A percentile compares a stretch with the other conserved stretches of the same genome.
These are phyloP conservation scores for Sebastes variabilis DNA, from an alignment of 2,797 vertebrate species.

Conservation along the genomic window DNA sequence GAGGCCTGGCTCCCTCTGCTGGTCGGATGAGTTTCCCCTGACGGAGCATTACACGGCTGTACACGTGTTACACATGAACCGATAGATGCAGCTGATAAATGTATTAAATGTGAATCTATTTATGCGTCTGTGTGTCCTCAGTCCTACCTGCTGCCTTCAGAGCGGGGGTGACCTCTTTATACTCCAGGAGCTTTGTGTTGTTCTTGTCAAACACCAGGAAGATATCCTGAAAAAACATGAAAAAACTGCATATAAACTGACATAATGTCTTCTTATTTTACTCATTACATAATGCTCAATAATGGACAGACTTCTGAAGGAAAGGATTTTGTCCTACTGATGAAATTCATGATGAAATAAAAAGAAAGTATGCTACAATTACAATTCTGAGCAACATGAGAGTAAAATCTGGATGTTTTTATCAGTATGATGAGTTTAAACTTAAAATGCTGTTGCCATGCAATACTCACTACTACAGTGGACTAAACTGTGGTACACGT, in stretches of 20 bases:
- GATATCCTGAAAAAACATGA: slow-evolving; percentile 67
- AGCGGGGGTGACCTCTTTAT: slow-evolving; percentile 69
- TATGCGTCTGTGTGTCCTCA: neutral
- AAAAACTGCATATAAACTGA: neutral
- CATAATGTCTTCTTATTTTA: neutral
- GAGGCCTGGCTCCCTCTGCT: slow-evolving; percentile 41
- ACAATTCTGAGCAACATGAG: neutral
- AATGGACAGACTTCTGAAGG: neutral
- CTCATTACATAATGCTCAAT: neutral
- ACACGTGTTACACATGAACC: neutral
- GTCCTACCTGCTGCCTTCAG: slow-evolving; percentile 78
- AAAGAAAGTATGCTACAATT: too few relatives aligned
- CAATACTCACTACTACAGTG: neutral
- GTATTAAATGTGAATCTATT: neutral
- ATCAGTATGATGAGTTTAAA: neutral
- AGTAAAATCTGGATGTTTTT: neutral
- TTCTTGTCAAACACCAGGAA: slow-evolving; percentile 79
- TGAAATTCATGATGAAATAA: neutral
- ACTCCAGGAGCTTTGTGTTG: slow-evolving; percentile 70
- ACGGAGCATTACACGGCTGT: neutral
- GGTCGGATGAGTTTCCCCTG: neutral
- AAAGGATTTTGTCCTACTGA: neutral
- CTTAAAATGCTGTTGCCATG: neutral
- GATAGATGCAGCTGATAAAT: neutral
- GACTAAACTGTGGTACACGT: too few relatives aligned